Conservation (phyloP, 1,140 invertebrate genomes). For the Ips nitidus region DNA sequence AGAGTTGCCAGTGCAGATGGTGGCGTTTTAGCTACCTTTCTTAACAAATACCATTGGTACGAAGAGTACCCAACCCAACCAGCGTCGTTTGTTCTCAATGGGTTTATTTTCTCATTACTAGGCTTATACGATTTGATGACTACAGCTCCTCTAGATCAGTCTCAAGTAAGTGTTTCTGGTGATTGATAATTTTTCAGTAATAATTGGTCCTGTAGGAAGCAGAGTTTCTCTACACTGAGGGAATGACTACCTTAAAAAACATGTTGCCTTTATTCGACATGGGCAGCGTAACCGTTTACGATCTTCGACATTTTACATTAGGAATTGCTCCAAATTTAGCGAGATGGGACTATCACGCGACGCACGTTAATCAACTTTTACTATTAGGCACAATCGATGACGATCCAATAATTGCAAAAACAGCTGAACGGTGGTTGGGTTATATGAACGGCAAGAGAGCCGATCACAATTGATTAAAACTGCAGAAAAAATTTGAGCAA, state of each 20-base stretch:
- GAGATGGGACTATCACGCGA: slow-evolving; percentile 97
- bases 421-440: slow-evolving; percentile 90
- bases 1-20: slow-evolving; percentile 67
- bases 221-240: slow-evolving; percentile 77
- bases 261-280: slow-evolving; percentile 93
- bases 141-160: slow-evolving; percentile 61
- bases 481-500: too few species aligned
- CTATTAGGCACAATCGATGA: slow-evolving; percentile 85
- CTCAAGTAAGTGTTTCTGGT: slow-evolving; percentile 48
- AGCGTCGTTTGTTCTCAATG: slow-evolving; percentile 94
- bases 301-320: slow-evolving; percentile 89
- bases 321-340: slow-evolving; percentile 89
- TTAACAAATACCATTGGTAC: slow-evolving; percentile 84
- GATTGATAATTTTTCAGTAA: too few species aligned
- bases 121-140: slow-evolving; percentile 91
- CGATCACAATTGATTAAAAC: slow-evolving; percentile 75
- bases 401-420: slow-evolving; percentile 78
- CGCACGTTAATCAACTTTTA: slow-evolving; percentile 95
- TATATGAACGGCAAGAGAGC: slow-evolving; percentile 96
- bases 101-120: slow-evolving; percentile 97
- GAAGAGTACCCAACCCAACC: slow-evolving; percentile 98
- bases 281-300: slow-evolving; percentile 95
- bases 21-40: slow-evolving; percentile 77
- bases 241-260: slow-evolving; percentile 85
- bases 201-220: slow-evolving; percentile 58